A percentile compares a stretch with the other conserved stretches of the same genome.
Evolutionary conservation across 1,140 invertebrate species (phyloP).

Genomic region (Luehdorfia chinensis): DNA sequence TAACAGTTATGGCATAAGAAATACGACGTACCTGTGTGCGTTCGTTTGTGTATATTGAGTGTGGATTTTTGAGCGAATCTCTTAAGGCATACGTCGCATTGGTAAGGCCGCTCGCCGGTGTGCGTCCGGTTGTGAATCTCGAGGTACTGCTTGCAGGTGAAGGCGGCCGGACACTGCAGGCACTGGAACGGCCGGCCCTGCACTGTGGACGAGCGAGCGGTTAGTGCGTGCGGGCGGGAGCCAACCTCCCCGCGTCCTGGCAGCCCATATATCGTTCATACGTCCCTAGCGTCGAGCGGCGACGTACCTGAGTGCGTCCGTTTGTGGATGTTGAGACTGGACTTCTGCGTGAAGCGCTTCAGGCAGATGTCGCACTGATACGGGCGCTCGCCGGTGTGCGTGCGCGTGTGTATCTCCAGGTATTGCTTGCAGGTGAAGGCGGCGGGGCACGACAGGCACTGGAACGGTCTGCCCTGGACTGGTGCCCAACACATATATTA

Average conservation of each 20-base stretch:
- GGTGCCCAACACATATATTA: conserved; percentile 75
- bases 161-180: conserved; percentile 80
- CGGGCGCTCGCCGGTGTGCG: conserved; percentile 85
- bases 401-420: conserved; percentile 87
- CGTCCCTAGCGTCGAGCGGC: conserved; percentile 30
- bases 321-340: conserved; percentile 86
- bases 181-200: conserved; percentile 82
- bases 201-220: conserved; percentile 41
- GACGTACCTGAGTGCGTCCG: conserved; percentile 82
- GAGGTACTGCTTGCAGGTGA: conserved; percentile 83
- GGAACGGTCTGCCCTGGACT: conserved; percentile 81
- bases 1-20: conserved; percentile 12
- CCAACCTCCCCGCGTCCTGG: conserved; percentile 22
- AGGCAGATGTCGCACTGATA: conserved; percentile 84
- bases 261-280: conserved; percentile 44
- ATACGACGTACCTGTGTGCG: conserved; percentile 60
- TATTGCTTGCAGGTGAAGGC: conserved; percentile 85
- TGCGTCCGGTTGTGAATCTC: conserved; percentile 88
- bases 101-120: conserved; percentile 79
- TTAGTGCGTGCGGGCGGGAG: conserved; percentile 11
- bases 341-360: conserved; percentile 84
- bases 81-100: conserved; percentile 74
- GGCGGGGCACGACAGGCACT: conserved; percentile 84
- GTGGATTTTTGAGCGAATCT: conserved; percentile 75
- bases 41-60: conserved; percentile 71